These are phyloP conservation scores for Epinephelus awoara DNA, from an alignment of 2,797 vertebrate species.

Conservation along the genomic window DNA sequence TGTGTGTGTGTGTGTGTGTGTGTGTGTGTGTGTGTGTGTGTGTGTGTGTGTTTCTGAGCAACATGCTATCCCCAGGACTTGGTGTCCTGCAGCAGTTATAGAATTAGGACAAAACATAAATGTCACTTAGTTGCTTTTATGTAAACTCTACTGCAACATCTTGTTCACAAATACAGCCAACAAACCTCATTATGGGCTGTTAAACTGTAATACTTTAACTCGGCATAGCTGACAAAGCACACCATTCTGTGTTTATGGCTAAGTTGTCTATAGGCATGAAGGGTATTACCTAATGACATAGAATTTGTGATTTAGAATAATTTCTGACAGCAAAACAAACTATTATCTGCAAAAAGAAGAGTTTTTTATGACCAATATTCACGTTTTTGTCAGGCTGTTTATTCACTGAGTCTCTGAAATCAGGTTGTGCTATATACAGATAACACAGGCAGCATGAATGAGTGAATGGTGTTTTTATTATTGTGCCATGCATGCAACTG, in stretches of 20 bases:
- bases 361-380: slow-evolving; percentile 2
- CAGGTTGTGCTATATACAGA: slow-evolving; percentile 44
- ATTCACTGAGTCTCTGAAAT: slow-evolving; percentile 22
- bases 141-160: not conserved
- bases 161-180: not conserved
- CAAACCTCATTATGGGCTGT: not conserved
- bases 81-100: slow-evolving; percentile 26
- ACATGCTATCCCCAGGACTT: slow-evolving; percentile 22
- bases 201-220: not conserved
- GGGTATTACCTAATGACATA: not conserved
- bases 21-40: slow-evolving; percentile 30
- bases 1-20: slow-evolving; percentile 29
- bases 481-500: slow-evolving; percentile 15
- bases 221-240: not conserved
- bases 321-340: slow-evolving; percentile 11
- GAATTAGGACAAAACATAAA: slow-evolving; percentile 11
- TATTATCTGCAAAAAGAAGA: not conserved
- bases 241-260: not conserved
- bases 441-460: slow-evolving; percentile 34
- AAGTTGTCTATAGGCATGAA: not conserved
- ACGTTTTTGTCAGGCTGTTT: slow-evolving; percentile 26
- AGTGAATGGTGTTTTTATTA: slow-evolving; percentile 25
- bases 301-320: not conserved
- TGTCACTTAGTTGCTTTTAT: slow-evolving; percentile 1
- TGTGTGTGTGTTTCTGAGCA: slow-evolving; percentile 7